Evolutionary conservation across 2,888 invertebrate genomes (phyloP), one percentile per base, ranked within the genome.

Genomic region (Lasioglossum malachurum): DNA sequence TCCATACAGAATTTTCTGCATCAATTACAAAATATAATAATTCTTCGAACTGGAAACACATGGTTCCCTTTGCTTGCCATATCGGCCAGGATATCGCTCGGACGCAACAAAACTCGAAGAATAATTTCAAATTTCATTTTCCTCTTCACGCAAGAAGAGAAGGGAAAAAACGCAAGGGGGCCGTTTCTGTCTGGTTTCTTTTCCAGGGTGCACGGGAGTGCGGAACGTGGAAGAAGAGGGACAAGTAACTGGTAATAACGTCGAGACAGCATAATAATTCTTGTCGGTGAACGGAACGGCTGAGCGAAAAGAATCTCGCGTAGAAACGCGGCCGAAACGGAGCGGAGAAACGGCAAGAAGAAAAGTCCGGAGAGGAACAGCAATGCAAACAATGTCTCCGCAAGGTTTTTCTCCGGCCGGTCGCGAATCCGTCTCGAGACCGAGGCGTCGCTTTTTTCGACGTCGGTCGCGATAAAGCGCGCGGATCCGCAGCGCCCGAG

Each of bases 251-350:
- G 77, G 72, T 86, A 89, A 88, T 81, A 84, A 82, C 81, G 77
- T 46, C 64, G 72, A n/a, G 76, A 76, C 76, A 75, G 80, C 80
- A 87, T 80, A 90, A 87, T 86, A 80, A 88, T 86, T 86, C 82
- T 83, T 69, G 57, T 73, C 69, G 49, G 64, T 64, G 80, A 83
- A 8, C 64, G n/a, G 19, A 69, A 67, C 44, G n/a, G 49, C 44
- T 3, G 38, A 38, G n/a, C 46, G 49, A 75, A 31, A 85, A 78
- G 80, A 81, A 81, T 87, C 81, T 81, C 82, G 27, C 19, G 53
- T 12, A 46, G 19, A 78, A 75, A 73, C 67, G 73, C 60, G 14
- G 41, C 67, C 12, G 41, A 64, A 35, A 38, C 57, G 10, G n/a
- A 31, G 19, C 49, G 46, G 44, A 69, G 60, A 72, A 44, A 57